Base-by-base conservation (phyloP, 2,113 vertebrate species). In the Strix uralensis region DNA sequence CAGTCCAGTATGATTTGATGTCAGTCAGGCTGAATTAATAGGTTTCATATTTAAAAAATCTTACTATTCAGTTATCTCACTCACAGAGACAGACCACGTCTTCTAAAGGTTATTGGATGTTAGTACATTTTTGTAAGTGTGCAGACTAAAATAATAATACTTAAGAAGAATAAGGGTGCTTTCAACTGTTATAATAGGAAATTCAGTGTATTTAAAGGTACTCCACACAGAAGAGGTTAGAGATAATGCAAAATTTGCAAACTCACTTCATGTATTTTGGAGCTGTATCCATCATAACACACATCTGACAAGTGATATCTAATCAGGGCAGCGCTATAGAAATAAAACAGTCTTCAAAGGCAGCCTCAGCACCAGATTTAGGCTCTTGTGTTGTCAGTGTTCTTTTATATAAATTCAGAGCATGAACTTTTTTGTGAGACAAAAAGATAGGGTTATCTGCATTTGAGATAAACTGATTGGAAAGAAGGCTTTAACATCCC, bases 1-100 rank as follows among this genome's bases (percentile, higher is more conserved):
- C 59, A 65, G 61, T 92, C 40, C 38, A 58, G 34, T 82, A 63
- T 25, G 73, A 95, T 94, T 92, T 87, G 70, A 81, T 86, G 72
- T 73, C 79, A 97, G 62, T 86, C 87, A 96, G 80, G 81, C 32
- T 96, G 86, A 97, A 97, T 97, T 96, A 97, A 97, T 14, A 96
- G 70, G 69, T 57, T 95, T 78, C n/a, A 77, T 80, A 92, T 87
- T 95, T 85, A 93, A 96, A 88, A 94, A 61, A 87, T 86, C 34
- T 80, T 94, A 69, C 59, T 75, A 55, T 86, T 96, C 72, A 27
- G 57, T 91, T 91, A 88, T 49, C 42, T 96, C 69, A 61, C 79
- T 96, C 81, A 94, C 65, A 89, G 86, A 96, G 77, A 87, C 51
- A 94, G 27, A 84, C 51, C 75, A 47, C 38, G 61, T 81, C 69